phyloP scores from a whole-genome alignment of 2,797 vertebrate genomes.

The Ispidina lecontei region DNA sequence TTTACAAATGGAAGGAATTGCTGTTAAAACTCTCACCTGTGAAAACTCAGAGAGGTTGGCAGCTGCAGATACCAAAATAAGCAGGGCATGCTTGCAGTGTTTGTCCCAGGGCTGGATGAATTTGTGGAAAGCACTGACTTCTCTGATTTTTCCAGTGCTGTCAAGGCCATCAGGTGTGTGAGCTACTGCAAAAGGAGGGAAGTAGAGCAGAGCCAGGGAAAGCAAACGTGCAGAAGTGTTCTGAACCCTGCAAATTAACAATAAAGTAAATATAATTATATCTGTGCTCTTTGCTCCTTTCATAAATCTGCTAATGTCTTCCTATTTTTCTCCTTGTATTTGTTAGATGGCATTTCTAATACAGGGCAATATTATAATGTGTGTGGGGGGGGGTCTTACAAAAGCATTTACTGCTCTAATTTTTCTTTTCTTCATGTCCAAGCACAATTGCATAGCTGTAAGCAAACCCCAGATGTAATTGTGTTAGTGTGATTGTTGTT shows the following conservation, averaged over 20 bases:
- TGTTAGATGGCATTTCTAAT: constrained; percentile 12
- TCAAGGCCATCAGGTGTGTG: neutral
- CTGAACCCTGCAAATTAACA: neutral
- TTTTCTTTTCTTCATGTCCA: constrained; percentile 30
- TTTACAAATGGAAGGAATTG: neutral
- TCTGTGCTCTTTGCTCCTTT: neutral
- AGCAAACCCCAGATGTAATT: constrained; percentile 46
- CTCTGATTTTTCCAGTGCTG: neutral
- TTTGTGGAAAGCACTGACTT: neutral
- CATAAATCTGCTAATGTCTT: neutral
- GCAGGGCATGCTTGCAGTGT: neutral
- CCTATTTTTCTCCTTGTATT: neutral
- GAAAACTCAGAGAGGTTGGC: constrained; percentile 14
- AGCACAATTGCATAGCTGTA: constrained; percentile 29
- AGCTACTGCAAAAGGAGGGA: neutral
- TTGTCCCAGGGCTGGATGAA: constrained; percentile 2
- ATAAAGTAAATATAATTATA: neutral
- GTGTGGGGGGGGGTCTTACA: neutral
- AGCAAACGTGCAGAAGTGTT: neutral
- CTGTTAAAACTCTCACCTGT: constrained; percentile 15
- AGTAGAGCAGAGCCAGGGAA: neutral
- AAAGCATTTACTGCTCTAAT: constrained; percentile 30
- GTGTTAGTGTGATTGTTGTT: constrained; percentile 12
- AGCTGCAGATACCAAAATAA: constrained; percentile 18
- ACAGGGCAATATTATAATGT: neutral